These are phyloP conservation scores for Aromia moschata DNA, from an alignment of 2,888 invertebrate species.

Conservation along the genomic window DNA sequence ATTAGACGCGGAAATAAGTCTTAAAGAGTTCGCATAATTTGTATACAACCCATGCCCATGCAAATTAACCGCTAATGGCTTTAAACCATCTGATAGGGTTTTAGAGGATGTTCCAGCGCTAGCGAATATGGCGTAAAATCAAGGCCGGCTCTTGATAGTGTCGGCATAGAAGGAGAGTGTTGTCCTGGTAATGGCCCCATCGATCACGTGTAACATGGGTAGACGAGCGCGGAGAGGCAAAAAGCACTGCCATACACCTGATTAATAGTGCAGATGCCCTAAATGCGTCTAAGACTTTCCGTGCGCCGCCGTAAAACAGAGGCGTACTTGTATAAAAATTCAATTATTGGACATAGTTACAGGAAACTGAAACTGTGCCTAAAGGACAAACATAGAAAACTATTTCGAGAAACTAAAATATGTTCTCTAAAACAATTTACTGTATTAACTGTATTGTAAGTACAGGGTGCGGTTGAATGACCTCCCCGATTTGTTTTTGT, in stretches of 20 bases:
- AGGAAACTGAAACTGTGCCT: no score
- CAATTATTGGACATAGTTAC: no score
- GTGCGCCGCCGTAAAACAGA: conserved; percentile 5
- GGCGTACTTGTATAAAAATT: no score
- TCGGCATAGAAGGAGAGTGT: conserved; percentile 50
- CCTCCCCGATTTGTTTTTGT: no score
- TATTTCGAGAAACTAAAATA: no score
- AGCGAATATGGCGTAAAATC: conserved; percentile 44
- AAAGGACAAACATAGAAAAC: no score
- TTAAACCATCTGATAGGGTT: conserved; percentile 39
- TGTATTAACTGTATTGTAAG: no score
- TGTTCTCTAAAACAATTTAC: no score
- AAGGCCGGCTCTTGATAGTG: conserved; percentile 48
- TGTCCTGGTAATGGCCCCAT: conserved; percentile 51
- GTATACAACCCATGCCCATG: conserved; percentile 40
- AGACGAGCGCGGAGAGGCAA: conserved; percentile 43
- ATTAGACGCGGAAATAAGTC: no score
- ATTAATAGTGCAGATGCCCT: conserved; percentile 49
- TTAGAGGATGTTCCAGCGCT: conserved; percentile 15
- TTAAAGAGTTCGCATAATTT: no score
- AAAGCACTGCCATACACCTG: conserved; percentile 44
- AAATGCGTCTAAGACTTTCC: conserved; percentile 38
- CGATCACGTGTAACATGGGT: conserved; percentile 53
- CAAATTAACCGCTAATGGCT: conserved; percentile 48
- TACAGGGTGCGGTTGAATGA: no score